Conservation (phyloP, 92 coral and sea anemone genomes). For the Phenganax marumi region DNA sequence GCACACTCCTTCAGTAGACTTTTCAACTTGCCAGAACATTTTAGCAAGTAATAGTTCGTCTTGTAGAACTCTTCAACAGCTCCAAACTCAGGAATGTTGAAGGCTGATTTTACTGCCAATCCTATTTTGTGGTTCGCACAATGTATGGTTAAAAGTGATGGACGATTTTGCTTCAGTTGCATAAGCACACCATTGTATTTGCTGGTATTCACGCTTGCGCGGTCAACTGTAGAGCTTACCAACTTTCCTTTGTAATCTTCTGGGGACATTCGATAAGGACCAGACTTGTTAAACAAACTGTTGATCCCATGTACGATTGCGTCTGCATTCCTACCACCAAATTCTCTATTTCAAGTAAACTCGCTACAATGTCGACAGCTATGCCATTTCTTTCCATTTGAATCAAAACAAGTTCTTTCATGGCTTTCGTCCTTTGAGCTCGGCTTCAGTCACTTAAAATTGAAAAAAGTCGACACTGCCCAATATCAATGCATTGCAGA, state of each 20-base stretch:
- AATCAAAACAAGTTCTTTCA: slow-evolving; percentile 46
- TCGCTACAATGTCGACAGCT: slow-evolving; percentile 49
- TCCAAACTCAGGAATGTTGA: slow-evolving; percentile 20
- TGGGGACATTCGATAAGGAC: slow-evolving; percentile 36
- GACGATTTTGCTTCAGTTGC: slow-evolving; percentile 31
- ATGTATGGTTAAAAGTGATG: slow-evolving; percentile 36
- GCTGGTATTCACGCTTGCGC: slow-evolving; percentile 20
- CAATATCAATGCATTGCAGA: slow-evolving; percentile 37
- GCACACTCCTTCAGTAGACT: slow-evolving; percentile 40
- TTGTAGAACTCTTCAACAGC: slow-evolving; percentile 44
- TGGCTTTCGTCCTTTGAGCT: slow-evolving; percentile 35
- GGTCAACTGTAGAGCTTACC: slow-evolving; percentile 42
- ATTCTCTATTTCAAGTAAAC: slow-evolving; percentile 48
- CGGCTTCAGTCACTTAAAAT: slow-evolving; percentile 43
- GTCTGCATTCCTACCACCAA: slow-evolving; percentile 48
- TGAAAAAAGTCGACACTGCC: slow-evolving; percentile 40
- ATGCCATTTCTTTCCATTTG: slow-evolving; percentile 30
- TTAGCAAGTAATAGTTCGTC: slow-evolving; percentile 45
- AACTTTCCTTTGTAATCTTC: slow-evolving; percentile 33
- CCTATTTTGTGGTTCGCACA: slow-evolving; percentile 45
- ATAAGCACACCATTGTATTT: slow-evolving; percentile 18
- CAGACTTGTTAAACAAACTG: slow-evolving; percentile 37
- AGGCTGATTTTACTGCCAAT: slow-evolving; percentile 39
- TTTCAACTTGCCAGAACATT: slow-evolving; percentile 38
- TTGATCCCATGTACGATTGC: slow-evolving; percentile 37